Evolutionary conservation across 2,888 invertebrate genomes (phyloP).

Genomic region (Rutpela maculata): DNA sequence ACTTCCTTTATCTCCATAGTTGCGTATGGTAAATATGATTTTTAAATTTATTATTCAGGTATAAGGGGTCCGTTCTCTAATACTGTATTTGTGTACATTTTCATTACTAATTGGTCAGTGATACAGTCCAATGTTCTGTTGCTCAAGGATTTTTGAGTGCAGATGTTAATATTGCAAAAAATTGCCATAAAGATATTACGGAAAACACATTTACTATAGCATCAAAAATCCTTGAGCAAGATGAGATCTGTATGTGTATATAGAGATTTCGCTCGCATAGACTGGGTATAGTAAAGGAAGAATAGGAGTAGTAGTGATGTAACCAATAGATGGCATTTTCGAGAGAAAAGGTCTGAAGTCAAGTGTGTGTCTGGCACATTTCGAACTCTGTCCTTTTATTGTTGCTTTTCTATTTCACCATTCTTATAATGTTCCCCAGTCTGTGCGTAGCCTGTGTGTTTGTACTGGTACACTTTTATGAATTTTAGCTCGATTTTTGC

Average conservation of each 20-base stretch:
- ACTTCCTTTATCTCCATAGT: slow-evolving; percentile 15
- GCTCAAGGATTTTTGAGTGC: neutral
- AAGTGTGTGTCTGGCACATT: too few relatives aligned
- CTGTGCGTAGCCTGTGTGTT: too few relatives aligned
- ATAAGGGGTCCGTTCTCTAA: neutral
- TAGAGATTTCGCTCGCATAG: neutral
- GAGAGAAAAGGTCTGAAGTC: too few relatives aligned
- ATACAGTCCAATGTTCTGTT: neutral
- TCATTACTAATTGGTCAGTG: neutral
- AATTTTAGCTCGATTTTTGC: too few relatives aligned
- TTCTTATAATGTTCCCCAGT: too few relatives aligned
- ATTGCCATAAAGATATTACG: too few relatives aligned
- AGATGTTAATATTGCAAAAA: neutral
- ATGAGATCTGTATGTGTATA: neutral
- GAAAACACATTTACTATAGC: neutral
- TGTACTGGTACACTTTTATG: too few relatives aligned
- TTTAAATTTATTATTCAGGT: neutral
- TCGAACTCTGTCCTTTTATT: too few relatives aligned
- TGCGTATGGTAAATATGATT: slow-evolving; percentile 17
- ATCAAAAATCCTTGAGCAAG: neutral
- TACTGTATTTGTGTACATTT: neutral
- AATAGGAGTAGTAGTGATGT: too few relatives aligned
- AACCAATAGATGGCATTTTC: too few relatives aligned
- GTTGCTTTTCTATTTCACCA: too few relatives aligned
- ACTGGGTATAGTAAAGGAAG: too few relatives aligned